A percentile compares a stretch with the other conserved stretches of the same genome.
Conservation (phyloP, 2,113 vertebrate genomes). For the Oxyruncus cristatus region DNA sequence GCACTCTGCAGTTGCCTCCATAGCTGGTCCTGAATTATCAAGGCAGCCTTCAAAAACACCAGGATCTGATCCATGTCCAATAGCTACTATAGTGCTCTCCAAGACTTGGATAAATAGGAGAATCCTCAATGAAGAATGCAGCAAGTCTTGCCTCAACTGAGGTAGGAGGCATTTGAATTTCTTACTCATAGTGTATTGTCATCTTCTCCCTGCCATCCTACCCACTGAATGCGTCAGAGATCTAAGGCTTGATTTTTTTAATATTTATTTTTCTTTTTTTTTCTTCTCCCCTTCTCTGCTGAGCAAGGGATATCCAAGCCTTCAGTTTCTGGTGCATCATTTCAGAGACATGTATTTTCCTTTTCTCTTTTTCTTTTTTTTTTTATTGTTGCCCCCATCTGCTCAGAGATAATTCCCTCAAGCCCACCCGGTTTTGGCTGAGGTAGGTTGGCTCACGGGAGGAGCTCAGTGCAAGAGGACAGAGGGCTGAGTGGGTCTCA, state of each 20-base stretch:
- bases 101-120: conserved; percentile 10
- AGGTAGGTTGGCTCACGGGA: not conserved
- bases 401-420: not conserved
- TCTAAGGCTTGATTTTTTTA: not conserved
- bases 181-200: conserved; percentile 59
- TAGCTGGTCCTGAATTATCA: not conserved
- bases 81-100: not conserved
- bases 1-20: not conserved
- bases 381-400: not conserved
- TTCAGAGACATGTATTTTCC: not conserved
- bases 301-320: not conserved
- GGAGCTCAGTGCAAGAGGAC: not conserved
- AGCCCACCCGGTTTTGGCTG: not conserved
- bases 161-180: conserved; percentile 62
- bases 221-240: conserved; percentile 59
- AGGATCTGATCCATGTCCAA: not conserved
- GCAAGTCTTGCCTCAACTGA: not conserved
- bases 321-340: not conserved
- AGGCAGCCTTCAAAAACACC: not conserved
- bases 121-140: not conserved
- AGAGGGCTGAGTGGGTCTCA: not conserved
- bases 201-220: conserved; percentile 40
- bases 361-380: not conserved
- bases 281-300: not conserved
- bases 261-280: not conserved